Base-by-base conservation (phyloP, 2,888 invertebrate genomes). In the Erebia aethiops region DNA sequence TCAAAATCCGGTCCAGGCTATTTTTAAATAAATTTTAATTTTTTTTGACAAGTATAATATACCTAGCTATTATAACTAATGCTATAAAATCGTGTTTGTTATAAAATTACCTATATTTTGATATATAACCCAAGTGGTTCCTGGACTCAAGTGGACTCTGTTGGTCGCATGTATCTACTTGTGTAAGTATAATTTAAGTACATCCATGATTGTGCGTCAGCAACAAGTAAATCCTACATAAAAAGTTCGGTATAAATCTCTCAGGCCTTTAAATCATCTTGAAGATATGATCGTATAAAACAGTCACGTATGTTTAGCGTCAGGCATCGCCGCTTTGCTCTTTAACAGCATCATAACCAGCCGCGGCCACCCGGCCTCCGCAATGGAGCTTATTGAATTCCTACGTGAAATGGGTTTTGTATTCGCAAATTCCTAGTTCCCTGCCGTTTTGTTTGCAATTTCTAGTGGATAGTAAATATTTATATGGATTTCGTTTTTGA, bases 331-430 rank as follows among this genome's bases (percentile, higher is more conserved):
- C 77, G 74, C 75, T 72, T 67, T 76, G 76, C 80, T 87, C 84
- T 90, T 90, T 88, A 87, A 89, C 87, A 89, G 91, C 87, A 88
- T 89, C 88, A 89, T 90, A 90, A 90, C 87, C 88, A 83, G 82
- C 80, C 82, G 79, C 77, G 63, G 62, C 60, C 70, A 62, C 16
- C 70, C 52, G 58, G 49, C 69, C 69, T 64, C 51, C 14, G 54
- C 62, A 65, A 70, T 51, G 60, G 71, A 71, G 71, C 72, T 76
- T 79, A 79, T 78, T 79, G 76, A 77, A 78, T 79, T 77, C 76
- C 75, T 74, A 71, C 74, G 73, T 75, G 70, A 75, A 77, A 77
- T 75, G 66, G 74, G 75, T 75, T 76, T 71, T 70, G 41, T 67
- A 72, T 43, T 58, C 57, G 62, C 57, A 72, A 70, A 26, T 64